Percentiles rank a stretch among this genome's conserved stretches.
Evolutionary conservation across 1,140 invertebrate species (phyloP).

Genomic region (Paralvinella palmiformis): DNA sequence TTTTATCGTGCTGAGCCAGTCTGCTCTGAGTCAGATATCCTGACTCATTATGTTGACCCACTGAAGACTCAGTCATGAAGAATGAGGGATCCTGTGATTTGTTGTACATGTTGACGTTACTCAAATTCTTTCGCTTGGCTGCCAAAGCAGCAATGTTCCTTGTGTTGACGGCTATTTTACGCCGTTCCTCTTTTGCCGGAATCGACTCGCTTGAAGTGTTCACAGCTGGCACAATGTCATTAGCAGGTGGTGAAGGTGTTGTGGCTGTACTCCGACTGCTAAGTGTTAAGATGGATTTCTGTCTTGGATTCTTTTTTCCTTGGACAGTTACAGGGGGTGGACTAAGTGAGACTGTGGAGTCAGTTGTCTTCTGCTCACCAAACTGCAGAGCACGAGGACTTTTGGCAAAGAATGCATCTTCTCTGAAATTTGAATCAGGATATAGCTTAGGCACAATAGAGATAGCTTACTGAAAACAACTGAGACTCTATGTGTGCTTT

Average conservation of each 20-base stretch:
- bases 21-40: conserved; percentile 35
- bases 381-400: no score
- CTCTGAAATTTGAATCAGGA: no score
- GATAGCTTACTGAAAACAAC: no score
- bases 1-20: conserved; percentile 40
- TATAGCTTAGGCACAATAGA: no score
- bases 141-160: conserved; percentile 45
- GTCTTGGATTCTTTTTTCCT: not conserved
- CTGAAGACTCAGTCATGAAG: conserved; percentile 24
- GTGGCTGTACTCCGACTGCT: conserved; percentile 10
- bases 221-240: not conserved
- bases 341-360: no score
- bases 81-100: conserved; percentile 21
- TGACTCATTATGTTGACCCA: conserved; percentile 21
- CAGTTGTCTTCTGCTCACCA: no score
- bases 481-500: no score
- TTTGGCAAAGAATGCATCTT: no score
- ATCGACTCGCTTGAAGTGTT: not conserved
- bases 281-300: conserved; percentile 4
- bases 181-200: conserved; percentile 7
- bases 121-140: conserved; percentile 29
- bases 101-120: conserved; percentile 9
- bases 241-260: not conserved
- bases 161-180: conserved; percentile 35
- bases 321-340: no score